Evolutionary conservation across 2,888 invertebrate species (phyloP), one percentile per base, ranked within the genome.

Genomic region (Pollenia labialis): DNA sequence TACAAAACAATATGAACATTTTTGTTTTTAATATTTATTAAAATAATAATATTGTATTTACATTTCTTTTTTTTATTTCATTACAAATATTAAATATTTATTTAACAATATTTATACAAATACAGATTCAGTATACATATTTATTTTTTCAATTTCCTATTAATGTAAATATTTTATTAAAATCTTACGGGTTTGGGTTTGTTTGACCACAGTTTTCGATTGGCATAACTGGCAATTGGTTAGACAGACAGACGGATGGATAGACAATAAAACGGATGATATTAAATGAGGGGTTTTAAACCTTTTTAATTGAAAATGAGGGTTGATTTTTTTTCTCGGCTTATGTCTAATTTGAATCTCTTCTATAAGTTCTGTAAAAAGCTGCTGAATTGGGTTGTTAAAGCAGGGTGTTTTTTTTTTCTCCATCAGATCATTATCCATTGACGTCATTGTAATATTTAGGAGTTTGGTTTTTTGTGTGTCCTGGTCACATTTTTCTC

Each of bases 221-320:
- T 32, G 64, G 44, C 23, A 56, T 80, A 62, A 62, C 23, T 50
- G 60, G 62, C 71, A 81, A 42, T n/a, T 50, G 12, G 56, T 66
- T 76, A n/a, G n/a, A 64, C 40, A 23, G 14, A 62, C 14, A 42
- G 40, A 64, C 56, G 32, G 6, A 66, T 46, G 8, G 46, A 50
- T 16, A 18, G 40, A 56, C 16, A 12, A 14, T 44, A 42, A 0
- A 23, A 75, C 42, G 60, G 14, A 75, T 72, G 40, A 68, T 77
- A 71, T 54, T 62, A 72, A 76, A 81, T 84, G 68, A 87, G 84
- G 84, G 84, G 62, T 84, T 71, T 71, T 44, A 52, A 69, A 81
- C 56, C 72, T 77, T 81, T 84, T 84, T 77, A 77, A 87, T 81
- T 81, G 62, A 77, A 81, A 77, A 72, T 77, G 74, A 72, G 87